Percentiles rank a stretch among this genome's conserved stretches.
These are phyloP conservation scores for Napeogenes inachia DNA, from an alignment of 2,888 invertebrate genomes.

Conservation along the genomic window DNA sequence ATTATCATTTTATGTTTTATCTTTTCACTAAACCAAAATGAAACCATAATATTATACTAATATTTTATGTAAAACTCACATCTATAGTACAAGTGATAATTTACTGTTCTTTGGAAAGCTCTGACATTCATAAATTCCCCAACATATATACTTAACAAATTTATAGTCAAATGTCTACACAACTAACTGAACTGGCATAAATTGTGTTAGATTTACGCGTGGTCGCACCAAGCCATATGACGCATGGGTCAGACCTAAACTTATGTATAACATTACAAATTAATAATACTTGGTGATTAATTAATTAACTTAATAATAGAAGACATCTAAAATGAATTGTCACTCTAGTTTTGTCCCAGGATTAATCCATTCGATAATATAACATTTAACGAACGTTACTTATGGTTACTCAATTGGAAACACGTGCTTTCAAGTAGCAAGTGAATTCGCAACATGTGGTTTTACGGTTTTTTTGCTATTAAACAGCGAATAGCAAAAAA, in stretches of 20 bases:
- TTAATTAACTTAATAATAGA: slow-evolving; percentile 8
- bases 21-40: too few species aligned
- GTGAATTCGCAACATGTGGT: slow-evolving; percentile 28
- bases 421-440: slow-evolving; percentile 23
- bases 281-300: slow-evolving; percentile 5
- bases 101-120: not conserved
- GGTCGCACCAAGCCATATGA: slow-evolving; percentile 30
- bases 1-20: too few species aligned
- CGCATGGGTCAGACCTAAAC: slow-evolving; percentile 22
- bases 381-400: not conserved
- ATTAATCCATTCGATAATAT: too few species aligned
- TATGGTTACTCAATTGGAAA: slow-evolving; percentile 10
- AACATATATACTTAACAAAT: slow-evolving; percentile 13
- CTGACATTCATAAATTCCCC: not conserved
- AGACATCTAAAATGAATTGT: not conserved
- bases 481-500: slow-evolving; percentile 30
- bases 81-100: not conserved
- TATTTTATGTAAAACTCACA: not conserved
- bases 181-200: slow-evolving; percentile 30
- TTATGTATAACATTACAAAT: slow-evolving; percentile 11
- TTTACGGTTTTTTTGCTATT: slow-evolving; percentile 25
- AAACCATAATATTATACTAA: too few species aligned
- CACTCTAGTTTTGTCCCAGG: too few species aligned
- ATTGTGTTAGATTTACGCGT: slow-evolving; percentile 32
- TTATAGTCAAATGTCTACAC: slow-evolving; percentile 24